Conservation (phyloP, 2,113 vertebrate species). For the Spizaetus ornatus region DNA sequence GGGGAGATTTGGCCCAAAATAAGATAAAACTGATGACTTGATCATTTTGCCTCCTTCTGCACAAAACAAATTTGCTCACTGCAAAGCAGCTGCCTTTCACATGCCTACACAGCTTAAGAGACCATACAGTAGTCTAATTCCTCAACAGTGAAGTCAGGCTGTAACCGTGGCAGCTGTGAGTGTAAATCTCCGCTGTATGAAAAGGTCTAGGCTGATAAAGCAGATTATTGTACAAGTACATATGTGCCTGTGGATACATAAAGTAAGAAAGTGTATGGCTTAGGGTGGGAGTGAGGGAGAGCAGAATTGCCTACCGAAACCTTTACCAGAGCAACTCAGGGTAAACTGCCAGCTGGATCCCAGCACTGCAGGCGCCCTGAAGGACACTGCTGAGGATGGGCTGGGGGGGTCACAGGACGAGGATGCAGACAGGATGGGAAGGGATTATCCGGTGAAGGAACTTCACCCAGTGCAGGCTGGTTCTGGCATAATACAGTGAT, state of each 20-base stretch:
- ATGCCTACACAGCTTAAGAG: constrained; percentile 1
- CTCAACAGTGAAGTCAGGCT: constrained; percentile 47
- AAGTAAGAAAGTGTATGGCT: not conserved
- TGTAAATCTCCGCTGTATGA: not conserved
- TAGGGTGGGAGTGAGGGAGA: not conserved
- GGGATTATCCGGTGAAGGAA: not conserved
- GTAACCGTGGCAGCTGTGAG: constrained; percentile 36
- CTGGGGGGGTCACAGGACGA: not conserved
- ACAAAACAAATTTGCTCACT: not conserved
- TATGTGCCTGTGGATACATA: not conserved
- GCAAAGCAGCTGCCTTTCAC: constrained; percentile 21
- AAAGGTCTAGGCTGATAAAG: not conserved
- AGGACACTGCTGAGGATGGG: not conserved
- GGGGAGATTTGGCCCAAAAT: not conserved
- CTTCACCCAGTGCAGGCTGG: not conserved
- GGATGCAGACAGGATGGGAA: not conserved
- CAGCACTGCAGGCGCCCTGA: not conserved
- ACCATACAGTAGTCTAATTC: constrained; percentile 35
- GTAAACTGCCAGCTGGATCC: not conserved
- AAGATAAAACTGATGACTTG: not conserved
- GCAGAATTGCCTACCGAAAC: not conserved
- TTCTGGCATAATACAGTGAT: not conserved
- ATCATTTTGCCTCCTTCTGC: not conserved
- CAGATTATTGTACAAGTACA: not conserved
- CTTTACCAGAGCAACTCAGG: not conserved